phyloP scores from a whole-genome alignment of 2,888 invertebrate species.

The Stenoptilia bipunctidactyla region DNA sequence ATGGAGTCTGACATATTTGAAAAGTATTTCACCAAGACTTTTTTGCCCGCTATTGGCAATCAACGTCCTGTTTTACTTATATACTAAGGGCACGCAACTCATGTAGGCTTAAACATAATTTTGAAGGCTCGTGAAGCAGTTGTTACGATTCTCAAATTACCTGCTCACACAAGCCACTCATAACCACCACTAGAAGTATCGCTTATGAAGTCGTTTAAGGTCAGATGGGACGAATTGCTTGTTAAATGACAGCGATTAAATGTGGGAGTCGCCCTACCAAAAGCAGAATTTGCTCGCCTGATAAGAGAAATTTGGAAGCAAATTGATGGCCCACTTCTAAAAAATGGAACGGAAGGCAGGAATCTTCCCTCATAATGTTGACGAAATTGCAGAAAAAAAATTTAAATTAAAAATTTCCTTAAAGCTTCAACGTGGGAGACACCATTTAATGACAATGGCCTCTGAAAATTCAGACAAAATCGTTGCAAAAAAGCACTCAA shows the following conservation, averaged over 20 bases:
- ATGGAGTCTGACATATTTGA: conserved; percentile 8
- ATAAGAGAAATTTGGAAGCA: conserved; percentile 17
- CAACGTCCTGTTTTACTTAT: conserved; percentile 6
- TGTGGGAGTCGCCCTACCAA: conserved; percentile 13
- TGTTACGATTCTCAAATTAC: conserved; percentile 10
- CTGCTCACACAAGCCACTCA: conserved; percentile 7
- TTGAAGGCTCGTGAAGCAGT: conserved; percentile 5
- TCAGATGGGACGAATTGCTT: conserved; percentile 6
- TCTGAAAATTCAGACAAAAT: too few relatives aligned
- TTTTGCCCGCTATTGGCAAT: conserved; percentile 3
- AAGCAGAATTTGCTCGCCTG: conserved; percentile 16
- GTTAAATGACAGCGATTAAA: conserved; percentile 8
- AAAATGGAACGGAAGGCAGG: conserved; percentile 19
- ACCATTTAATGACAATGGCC: not conserved
- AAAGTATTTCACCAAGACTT: conserved; percentile 14
- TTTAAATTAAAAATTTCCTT: conserved; percentile 13
- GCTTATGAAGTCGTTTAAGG: conserved; percentile 7
- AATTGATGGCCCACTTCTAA: conserved; percentile 12
- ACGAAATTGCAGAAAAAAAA: conserved; percentile 9
- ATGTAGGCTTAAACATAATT: conserved; percentile 7
- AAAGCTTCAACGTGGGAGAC: conserved; percentile 10
- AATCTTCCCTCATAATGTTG: conserved; percentile 16
- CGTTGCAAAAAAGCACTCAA: conserved; percentile 4
- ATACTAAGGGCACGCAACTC: conserved; percentile 10
- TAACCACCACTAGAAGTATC: conserved; percentile 8